Percentiles rank a stretch among this genome's conserved stretches.
Conservation (phyloP, 2,888 invertebrate genomes). For the Acanthococcus lagerstroemiae region DNA sequence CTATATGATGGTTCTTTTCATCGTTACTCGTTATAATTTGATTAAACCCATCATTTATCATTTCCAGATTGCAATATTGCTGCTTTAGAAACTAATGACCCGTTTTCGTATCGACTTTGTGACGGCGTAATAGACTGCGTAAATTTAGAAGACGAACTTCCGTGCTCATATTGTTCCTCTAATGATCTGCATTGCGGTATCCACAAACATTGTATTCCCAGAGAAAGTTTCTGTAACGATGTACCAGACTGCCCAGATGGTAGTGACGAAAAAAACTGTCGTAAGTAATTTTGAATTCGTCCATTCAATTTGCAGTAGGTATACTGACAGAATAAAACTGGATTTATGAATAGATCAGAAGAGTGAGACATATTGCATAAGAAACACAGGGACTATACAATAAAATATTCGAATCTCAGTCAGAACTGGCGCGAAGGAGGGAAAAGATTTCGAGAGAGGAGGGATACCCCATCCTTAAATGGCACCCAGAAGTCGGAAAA, state of each 20-base stretch:
- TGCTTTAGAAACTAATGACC: conserved; percentile 59
- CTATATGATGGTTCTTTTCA: background rate
- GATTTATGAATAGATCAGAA: too few relatives aligned
- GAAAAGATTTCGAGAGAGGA: too few relatives aligned
- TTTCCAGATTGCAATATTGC: conserved; percentile 55
- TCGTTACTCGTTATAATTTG: background rate
- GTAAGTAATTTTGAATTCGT: conserved; percentile 62
- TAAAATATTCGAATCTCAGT: too few relatives aligned
- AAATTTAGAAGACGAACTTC: conserved; percentile 68
- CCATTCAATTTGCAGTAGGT: too few relatives aligned
- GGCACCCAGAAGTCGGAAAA: too few relatives aligned
- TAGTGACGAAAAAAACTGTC: conserved; percentile 73
- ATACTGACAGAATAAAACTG: too few relatives aligned
- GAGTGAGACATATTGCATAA: too few relatives aligned
- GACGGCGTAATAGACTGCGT: conserved; percentile 80
- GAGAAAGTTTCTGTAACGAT: conserved; percentile 66
- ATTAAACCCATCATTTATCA: background rate
- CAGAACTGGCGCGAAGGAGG: too few relatives aligned
- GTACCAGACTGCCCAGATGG: conserved; percentile 74
- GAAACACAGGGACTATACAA: too few relatives aligned
- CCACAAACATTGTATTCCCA: conserved; percentile 62
- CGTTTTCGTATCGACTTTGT: conserved; percentile 63
- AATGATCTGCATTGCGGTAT: conserved; percentile 67
- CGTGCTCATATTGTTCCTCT: conserved; percentile 66
- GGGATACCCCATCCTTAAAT: too few relatives aligned